Base-by-base conservation (phyloP, 1,140 invertebrate genomes). In the Meteorus sp. region DNA sequence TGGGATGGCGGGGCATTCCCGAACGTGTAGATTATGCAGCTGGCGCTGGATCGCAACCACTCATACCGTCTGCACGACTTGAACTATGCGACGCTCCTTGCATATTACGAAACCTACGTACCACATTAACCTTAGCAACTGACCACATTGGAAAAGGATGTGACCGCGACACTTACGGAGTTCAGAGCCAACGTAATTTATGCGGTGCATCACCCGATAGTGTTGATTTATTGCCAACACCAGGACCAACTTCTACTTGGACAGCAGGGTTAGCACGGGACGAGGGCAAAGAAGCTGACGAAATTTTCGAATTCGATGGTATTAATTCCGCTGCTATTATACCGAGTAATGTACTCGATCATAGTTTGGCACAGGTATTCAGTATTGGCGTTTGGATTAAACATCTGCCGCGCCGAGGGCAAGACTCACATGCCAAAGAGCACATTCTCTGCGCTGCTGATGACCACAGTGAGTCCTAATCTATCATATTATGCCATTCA, bases 401-500 rank as follows among this genome's bases (percentile, higher is more conserved):
- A 59, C 94, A 96, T 74, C 88, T 88, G 74, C 78, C 85, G 65
- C 69, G 86, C 73, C 82, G 86, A 29, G 78, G 83, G 65, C 77
- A 88, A 62, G 92, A 95, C 74, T 93, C 94, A 64, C 92, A 95
- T 67, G 82, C 88, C 22, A 98, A 98, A 78, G 95, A 98, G 74
- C 94, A 98, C 70, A 89, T 99, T 60, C 76, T 99, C 15, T 99
- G 96, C 77, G 92, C 91, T 70, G 94, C 95, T 44, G 96, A 98
- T 82, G 94, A 97, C 76, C 95, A 97, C 70, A 95, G 93, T 95
- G 72, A 88, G 90, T 85, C 35, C 50, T 69, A 65, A 63, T 66
- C 69, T 73, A 81, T n/a, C n/a, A n/a, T n/a, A n/a, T n/a, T n/a
- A n/a, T n/a, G n/a, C n/a, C n/a, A n/a, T n/a, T n/a, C n/a, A n/a